A percentile compares a stretch with the other conserved stretches of the same genome.
These are phyloP conservation scores for Teleopsis dalmanni DNA, from an alignment of 1,140 invertebrate species.

Conservation along the genomic window DNA sequence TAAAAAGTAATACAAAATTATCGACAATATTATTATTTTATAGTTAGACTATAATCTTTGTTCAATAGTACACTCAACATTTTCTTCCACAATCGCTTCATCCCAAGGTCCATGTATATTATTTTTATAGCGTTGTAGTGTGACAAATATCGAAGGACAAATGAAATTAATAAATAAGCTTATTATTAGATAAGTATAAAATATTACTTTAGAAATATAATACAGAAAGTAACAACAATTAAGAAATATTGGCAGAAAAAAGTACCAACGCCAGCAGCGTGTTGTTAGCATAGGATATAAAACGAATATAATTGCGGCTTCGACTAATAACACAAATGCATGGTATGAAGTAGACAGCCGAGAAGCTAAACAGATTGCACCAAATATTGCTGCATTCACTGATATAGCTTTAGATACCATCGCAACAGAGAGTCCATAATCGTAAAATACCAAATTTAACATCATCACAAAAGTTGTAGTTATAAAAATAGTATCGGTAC, in stretches of 20 bases:
- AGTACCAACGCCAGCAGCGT: conserved; percentile 46
- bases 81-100: conserved; percentile 68
- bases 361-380: conserved; percentile 88
- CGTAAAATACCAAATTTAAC: conserved; percentile 81
- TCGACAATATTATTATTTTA: too few species aligned
- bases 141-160: conserved; percentile 74
- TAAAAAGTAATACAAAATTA: too few species aligned
- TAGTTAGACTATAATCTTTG: conserved; percentile 35
- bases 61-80: conserved; percentile 35
- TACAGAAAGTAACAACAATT: conserved; percentile 45
- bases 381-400: conserved; percentile 86
- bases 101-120: conserved; percentile 96
- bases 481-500: conserved; percentile 94
- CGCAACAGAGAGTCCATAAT: conserved; percentile 79
- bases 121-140: conserved; percentile 78
- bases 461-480: conserved; percentile 82
- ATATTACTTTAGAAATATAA: conserved; percentile 51
- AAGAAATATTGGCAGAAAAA: conserved; percentile 30
- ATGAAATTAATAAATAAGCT: conserved; percentile 61
- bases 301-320: conserved; percentile 82
- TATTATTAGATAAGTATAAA: conserved; percentile 54
- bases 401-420: conserved; percentile 75
- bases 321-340: conserved; percentile 79
- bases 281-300: conserved; percentile 74
- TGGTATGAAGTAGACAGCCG: conserved; percentile 74